phyloP scores from a whole-genome alignment of 1,140 invertebrate species.

The Drosophila sturtevanti region DNA sequence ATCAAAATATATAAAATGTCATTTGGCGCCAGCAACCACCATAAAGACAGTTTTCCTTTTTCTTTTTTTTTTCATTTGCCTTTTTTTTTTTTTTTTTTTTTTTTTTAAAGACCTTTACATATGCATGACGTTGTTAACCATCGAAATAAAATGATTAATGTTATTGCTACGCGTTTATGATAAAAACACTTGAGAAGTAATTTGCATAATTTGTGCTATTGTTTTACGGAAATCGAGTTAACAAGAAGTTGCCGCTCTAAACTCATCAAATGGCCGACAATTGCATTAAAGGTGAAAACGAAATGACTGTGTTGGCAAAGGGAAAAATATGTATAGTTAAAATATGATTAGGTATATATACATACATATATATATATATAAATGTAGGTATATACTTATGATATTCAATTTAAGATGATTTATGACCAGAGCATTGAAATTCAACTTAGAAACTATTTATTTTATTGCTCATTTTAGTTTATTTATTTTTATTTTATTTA shows the following conservation, averaged over 20 bases:
- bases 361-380: no score
- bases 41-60: slow-evolving; percentile 41
- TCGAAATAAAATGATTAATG: slow-evolving; percentile 72
- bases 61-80: background rate
- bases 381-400: no score
- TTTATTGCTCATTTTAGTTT: no score
- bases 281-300: background rate
- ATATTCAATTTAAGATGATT: no score
- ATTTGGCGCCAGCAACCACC: slow-evolving; percentile 70
- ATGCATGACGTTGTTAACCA: slow-evolving; percentile 45
- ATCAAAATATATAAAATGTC: slow-evolving; percentile 72
- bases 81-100: background rate
- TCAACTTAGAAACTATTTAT: no score
- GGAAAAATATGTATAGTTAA: background rate
- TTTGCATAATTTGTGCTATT: slow-evolving; percentile 68
- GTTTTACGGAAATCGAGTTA: slow-evolving; percentile 44
- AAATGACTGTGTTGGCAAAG: background rate
- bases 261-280: background rate
- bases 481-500: no score
- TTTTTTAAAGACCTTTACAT: slow-evolving; percentile 66
- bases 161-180: slow-evolving; percentile 66
- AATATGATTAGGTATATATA: no score
- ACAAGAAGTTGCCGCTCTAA: background rate
- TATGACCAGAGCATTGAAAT: no score
- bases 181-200: slow-evolving; percentile 53